Conservation (phyloP, 2,113 vertebrate genomes). For the Cavia aperea region DNA sequence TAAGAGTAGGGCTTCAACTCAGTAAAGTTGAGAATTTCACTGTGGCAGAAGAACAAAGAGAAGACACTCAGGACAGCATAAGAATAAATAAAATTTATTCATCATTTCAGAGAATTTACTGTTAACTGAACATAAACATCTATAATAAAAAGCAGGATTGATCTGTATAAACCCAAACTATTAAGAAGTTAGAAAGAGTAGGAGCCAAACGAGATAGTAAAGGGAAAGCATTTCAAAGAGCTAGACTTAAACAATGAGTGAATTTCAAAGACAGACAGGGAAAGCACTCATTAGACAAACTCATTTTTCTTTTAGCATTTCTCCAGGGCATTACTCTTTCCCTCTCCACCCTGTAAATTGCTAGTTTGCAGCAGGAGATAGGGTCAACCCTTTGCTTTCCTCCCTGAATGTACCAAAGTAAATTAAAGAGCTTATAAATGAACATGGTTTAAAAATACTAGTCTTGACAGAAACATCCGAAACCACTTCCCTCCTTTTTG, state of each 20-base stretch:
- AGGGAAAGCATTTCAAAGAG: background rate
- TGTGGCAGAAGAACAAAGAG: background rate
- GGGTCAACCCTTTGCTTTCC: constrained; percentile 33
- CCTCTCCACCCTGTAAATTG: constrained; percentile 58
- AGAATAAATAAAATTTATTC: background rate
- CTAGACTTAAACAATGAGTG: constrained; percentile 11
- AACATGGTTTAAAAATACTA: constrained; percentile 56
- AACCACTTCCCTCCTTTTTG: constrained; percentile 57
- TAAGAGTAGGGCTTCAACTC: background rate
- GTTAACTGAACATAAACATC: background rate
- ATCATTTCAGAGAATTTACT: background rate
- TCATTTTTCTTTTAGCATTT: background rate
- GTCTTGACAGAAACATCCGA: constrained; percentile 52
- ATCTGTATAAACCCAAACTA: background rate
- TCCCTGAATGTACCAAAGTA: constrained; percentile 15
- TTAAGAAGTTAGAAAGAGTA: background rate
- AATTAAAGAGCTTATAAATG: constrained; percentile 65
- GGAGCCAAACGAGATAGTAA: background rate
- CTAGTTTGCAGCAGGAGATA: constrained; percentile 47
- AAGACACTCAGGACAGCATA: background rate
- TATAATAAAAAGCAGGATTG: background rate
- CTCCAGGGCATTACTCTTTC: background rate
- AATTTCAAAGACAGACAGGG: background rate
- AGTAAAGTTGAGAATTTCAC: background rate
- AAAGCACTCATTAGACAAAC: background rate